Evolutionary conservation across 2,888 invertebrate genomes (phyloP).

Genomic region (Tetropium fuscum): DNA sequence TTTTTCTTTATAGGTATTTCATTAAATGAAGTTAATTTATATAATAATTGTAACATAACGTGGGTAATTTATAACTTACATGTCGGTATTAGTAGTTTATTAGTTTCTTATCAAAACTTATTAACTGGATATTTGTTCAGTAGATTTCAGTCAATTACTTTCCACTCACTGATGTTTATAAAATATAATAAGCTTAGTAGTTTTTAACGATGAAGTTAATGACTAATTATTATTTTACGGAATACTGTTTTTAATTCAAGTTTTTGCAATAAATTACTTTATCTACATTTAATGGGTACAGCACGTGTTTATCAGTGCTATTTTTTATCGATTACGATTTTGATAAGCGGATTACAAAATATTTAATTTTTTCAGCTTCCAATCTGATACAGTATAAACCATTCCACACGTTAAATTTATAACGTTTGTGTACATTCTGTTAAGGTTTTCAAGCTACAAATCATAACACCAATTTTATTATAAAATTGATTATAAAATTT

Average conservation of each 20-base stretch:
- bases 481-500: too few relatives aligned
- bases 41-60: too few relatives aligned
- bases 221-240: slow-evolving; percentile 28
- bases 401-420: slow-evolving; percentile 1
- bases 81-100: too few relatives aligned
- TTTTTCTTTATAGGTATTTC: too few relatives aligned
- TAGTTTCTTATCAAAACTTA: too few relatives aligned
- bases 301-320: slow-evolving; percentile 41
- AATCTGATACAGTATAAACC: slow-evolving; percentile 24
- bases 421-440: background rate
- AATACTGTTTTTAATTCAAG: slow-evolving; percentile 29
- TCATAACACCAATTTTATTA: too few relatives aligned
- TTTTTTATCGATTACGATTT: slow-evolving; percentile 28
- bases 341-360: slow-evolving; percentile 23
- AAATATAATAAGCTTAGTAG: background rate
- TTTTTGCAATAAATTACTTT: slow-evolving; percentile 35
- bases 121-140: too few relatives aligned
- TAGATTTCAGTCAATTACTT: too few relatives aligned
- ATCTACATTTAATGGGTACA: slow-evolving; percentile 31
- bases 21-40: too few relatives aligned
- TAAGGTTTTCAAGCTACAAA: too few relatives aligned
- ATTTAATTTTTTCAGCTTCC: slow-evolving; percentile 10
- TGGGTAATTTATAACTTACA: too few relatives aligned
- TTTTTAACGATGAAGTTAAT: slow-evolving; percentile 3
- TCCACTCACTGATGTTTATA: background rate